phyloP scores from a whole-genome alignment of 2,113 vertebrate species.

The Lamprotornis superbus region DNA sequence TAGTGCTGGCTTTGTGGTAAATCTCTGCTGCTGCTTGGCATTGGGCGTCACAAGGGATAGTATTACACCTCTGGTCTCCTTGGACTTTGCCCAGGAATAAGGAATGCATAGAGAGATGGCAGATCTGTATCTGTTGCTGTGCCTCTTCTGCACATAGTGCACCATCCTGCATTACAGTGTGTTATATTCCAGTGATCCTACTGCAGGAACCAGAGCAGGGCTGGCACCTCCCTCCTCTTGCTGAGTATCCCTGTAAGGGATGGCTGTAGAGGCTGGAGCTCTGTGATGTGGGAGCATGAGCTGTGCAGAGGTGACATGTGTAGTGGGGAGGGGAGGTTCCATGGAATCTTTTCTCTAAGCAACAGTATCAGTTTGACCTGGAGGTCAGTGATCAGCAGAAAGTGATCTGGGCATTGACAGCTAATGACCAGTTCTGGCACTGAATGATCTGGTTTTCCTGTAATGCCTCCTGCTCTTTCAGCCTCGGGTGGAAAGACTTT shows the following conservation, averaged over 20 bases:
- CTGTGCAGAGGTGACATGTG: background rate
- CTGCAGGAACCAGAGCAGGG: background rate
- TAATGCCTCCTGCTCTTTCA: background rate
- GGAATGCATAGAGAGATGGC: background rate
- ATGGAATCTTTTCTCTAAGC: background rate
- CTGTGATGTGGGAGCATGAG: rapidly evolving
- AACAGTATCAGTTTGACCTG: background rate
- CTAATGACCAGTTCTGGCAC: background rate
- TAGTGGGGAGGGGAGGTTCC: background rate
- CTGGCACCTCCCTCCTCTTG: background rate
- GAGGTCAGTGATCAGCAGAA: background rate
- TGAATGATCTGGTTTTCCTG: background rate
- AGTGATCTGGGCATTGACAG: background rate
- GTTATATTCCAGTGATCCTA: background rate
- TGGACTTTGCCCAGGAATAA: background rate
- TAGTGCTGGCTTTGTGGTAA: background rate
- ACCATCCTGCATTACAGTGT: background rate
- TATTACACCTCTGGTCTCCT: background rate
- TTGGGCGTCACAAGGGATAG: background rate
- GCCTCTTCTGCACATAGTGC: background rate
- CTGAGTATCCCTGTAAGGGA: background rate
- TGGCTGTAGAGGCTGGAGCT: background rate
- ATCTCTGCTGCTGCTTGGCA: background rate
- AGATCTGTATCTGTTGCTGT: background rate
- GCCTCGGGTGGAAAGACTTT: background rate